Evolutionary conservation across 2,888 invertebrate species (phyloP).

Genomic region (Mamestra brassicae): DNA sequence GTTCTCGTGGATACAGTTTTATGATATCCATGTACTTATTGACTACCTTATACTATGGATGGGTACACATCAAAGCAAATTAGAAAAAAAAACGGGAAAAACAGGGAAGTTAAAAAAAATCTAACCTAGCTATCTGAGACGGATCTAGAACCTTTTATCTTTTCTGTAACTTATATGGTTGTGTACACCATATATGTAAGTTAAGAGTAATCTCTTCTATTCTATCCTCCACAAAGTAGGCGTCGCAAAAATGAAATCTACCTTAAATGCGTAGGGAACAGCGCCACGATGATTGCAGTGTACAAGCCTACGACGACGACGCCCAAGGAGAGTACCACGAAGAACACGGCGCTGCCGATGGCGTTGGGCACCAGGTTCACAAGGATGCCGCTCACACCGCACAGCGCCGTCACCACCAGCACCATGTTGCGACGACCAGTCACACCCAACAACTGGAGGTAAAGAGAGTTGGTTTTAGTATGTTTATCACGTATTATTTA

Average conservation of each 20-base stretch:
- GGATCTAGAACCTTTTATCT: no score
- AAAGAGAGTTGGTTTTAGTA: not conserved
- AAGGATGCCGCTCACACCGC: conserved; percentile 89
- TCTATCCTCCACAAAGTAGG: not conserved
- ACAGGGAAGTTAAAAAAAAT: no score
- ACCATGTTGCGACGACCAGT: conserved; percentile 90
- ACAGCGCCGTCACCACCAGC: conserved; percentile 82
- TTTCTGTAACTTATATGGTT: no score
- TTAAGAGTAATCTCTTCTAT: no score
- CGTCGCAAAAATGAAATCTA: conserved; percentile 48
- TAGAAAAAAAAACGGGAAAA: no score
- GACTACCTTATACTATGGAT: no score
- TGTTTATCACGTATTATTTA: not conserved
- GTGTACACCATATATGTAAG: no score
- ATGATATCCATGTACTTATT: no score
- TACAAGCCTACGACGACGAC: conserved; percentile 87
- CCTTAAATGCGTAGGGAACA: conserved; percentile 89
- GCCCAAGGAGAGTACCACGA: conserved; percentile 82
- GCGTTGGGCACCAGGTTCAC: conserved; percentile 92
- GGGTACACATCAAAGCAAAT: no score
- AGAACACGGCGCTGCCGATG: conserved; percentile 89
- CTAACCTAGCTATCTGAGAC: no score
- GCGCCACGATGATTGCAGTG: conserved; percentile 88
- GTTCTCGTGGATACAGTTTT: no score
- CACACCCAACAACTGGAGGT: conserved; percentile 64